Percentiles rank a stretch among this genome's conserved stretches.
Conservation (phyloP, 2,888 invertebrate species). For the Trachelus stipa region DNA sequence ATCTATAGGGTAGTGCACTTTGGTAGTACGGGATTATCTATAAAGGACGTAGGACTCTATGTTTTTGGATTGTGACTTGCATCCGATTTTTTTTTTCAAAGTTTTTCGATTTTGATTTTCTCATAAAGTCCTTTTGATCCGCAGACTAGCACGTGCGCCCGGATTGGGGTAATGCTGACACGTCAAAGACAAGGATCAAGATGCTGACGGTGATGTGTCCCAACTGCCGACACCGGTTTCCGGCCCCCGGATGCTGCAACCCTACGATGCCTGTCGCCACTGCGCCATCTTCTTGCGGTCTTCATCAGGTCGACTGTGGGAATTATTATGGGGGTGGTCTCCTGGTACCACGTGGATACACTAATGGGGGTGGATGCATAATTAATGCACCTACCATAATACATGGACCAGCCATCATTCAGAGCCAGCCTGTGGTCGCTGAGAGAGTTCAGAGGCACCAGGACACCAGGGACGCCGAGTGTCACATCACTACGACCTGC, state of each 20-base stretch:
- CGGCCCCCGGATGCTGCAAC: conserved; percentile 59
- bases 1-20: too few species aligned
- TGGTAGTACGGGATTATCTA: too few species aligned
- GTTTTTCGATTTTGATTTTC: too few species aligned
- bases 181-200: conserved; percentile 17
- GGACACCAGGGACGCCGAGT: conserved; percentile 19
- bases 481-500: conserved; percentile 48
- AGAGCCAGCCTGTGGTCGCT: conserved; percentile 15
- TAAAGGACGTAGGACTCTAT: too few species aligned
- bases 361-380: conserved; percentile 47
- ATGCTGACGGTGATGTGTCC: conserved; percentile 75
- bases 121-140: not conserved
- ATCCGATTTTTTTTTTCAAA: too few species aligned
- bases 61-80: too few species aligned
- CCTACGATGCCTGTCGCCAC: conserved; percentile 25
- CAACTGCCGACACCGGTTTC: conserved; percentile 77
- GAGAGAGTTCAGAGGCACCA: too few species aligned
- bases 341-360: conserved; percentile 46
- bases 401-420: conserved; percentile 47
- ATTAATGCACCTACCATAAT: conserved; percentile 54
- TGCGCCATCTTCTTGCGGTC: not conserved
- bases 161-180: conserved; percentile 27
- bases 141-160: not conserved
- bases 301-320: conserved; percentile 25
- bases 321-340: conserved; percentile 41